Percentiles rank a stretch among this genome's conserved stretches.
These are phyloP conservation scores for Rhabdomys pumilio DNA, from an alignment of 2,797 vertebrate species.

Conservation along the genomic window DNA sequence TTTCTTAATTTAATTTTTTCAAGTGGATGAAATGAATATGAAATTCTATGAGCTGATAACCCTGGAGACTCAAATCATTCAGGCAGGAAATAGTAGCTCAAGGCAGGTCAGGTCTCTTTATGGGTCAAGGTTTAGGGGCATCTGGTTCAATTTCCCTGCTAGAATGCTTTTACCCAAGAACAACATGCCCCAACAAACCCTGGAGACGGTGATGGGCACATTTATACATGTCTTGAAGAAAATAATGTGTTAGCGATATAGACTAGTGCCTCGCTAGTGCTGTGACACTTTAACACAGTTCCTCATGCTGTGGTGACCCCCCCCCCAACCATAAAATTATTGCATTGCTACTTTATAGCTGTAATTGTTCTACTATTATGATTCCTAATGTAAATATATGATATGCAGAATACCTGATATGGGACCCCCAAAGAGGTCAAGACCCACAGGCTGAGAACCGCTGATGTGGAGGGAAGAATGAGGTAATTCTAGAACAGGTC, in stretches of 20 bases:
- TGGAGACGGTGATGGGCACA: not conserved
- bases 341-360: not conserved
- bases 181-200: not conserved
- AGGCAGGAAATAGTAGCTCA: constrained; percentile 60
- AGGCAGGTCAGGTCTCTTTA: constrained; percentile 33
- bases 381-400: not conserved
- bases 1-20: constrained; percentile 72
- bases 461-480: not conserved
- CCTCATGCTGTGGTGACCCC: not conserved
- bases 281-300: not conserved
- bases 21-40: constrained; percentile 64
- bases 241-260: not conserved
- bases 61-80: constrained; percentile 64
- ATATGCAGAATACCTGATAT: not conserved
- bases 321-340: not conserved
- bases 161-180: not conserved
- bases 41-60: constrained; percentile 46
- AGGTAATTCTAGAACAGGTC: constrained; percentile 25
- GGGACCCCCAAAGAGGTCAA: not conserved
- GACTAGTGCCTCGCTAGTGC: not conserved
- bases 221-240: constrained; percentile 22
- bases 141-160: constrained; percentile 28
- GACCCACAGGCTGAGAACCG: not conserved
- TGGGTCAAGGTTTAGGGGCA: constrained; percentile 13
- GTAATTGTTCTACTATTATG: not conserved